Base-by-base conservation (phyloP, 2,888 invertebrate species). In the Myopa tessellatipennis region DNA sequence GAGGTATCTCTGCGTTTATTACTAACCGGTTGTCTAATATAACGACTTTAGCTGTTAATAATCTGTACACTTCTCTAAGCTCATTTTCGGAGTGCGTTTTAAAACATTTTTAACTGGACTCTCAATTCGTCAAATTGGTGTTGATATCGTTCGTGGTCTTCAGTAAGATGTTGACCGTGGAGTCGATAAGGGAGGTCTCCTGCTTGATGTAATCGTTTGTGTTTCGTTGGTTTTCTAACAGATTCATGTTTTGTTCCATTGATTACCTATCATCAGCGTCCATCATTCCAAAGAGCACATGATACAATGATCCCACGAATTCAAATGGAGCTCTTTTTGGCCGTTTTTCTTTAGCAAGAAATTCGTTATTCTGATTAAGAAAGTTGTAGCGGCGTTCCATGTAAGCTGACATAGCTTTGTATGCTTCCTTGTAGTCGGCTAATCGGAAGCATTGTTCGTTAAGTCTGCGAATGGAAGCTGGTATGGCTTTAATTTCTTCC, bases 61-160 rank as follows among this genome's bases (percentile, higher is more conserved):
- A 45, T 34, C 70, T 60, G 40, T 70, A 76, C 40, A 50, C 45
- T 34, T 58, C 61, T 26, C 60, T 36, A 10, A 76, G 50, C 36
- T 77, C 36, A 14, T 77, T 38, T 72, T 55, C 55, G 34, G 40
- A 34, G 16, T 61, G 34, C 50, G 58, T 63, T 36, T n/a, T 26
- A 26, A 16, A 40, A 60, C 34, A 8, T 77, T 26, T 70, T 7
- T 52, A 71, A 36, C 5, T 55, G 60, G 12, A 50, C 40, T 36
- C 5, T 10, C 60, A 70, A 58, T 18, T 45, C 14, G 16, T 68
- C 12, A 38, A 75, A 12, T 52, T 75, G 12, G 14, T n/a, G 71
- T 70, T 78, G n/a, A 71, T 70, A 26, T 78, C 65, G 12, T 78
- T 70, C n/a, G 78, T 75, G 2, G 74, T 77, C 68, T 68, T 79